Conservation (phyloP, 1,140 invertebrate genomes). For the Tyrophagus putrescentiae region DNA sequence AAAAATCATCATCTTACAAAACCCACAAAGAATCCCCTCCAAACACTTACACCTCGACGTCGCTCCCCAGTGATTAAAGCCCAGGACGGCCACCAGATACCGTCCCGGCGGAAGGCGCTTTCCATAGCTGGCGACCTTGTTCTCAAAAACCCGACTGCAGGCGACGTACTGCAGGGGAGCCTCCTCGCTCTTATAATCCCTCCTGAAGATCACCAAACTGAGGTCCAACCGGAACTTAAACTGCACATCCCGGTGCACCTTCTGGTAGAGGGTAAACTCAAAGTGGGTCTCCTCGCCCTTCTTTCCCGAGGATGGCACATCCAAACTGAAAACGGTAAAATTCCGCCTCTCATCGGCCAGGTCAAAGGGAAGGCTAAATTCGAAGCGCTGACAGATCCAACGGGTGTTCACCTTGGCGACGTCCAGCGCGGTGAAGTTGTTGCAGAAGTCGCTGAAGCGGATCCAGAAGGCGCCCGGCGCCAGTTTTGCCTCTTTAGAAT, state of each 20-base stretch:
- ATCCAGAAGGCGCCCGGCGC: slow-evolving; percentile 4
- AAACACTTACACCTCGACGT: slow-evolving; percentile 11
- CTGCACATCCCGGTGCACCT: not conserved
- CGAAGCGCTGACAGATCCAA: not conserved
- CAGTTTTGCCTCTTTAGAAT: not conserved
- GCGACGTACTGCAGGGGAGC: not conserved
- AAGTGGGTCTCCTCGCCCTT: not conserved
- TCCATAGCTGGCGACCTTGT: not conserved
- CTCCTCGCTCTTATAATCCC: not conserved
- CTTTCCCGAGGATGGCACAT: too few species aligned
- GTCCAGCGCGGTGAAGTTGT: not conserved
- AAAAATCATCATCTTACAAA: not conserved
- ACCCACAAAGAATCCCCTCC: not conserved
- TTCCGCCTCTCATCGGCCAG: not conserved
- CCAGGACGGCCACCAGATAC: slow-evolving; percentile 76
- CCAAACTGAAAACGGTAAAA: not conserved
- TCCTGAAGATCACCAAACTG: not conserved
- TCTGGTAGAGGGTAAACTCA: slow-evolving; percentile 10
- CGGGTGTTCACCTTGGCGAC: not conserved
- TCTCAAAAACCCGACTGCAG: not conserved
- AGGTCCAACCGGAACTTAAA: not conserved
- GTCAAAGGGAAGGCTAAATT: slow-evolving; percentile 9
- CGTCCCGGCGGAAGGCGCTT: slow-evolving; percentile 46
- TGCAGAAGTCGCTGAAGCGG: not conserved
- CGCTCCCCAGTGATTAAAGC: slow-evolving; percentile 80